A percentile compares a stretch with the other conserved stretches of the same genome.
Conservation (phyloP, 2,797 vertebrate species). For the Buceros bicornis region DNA sequence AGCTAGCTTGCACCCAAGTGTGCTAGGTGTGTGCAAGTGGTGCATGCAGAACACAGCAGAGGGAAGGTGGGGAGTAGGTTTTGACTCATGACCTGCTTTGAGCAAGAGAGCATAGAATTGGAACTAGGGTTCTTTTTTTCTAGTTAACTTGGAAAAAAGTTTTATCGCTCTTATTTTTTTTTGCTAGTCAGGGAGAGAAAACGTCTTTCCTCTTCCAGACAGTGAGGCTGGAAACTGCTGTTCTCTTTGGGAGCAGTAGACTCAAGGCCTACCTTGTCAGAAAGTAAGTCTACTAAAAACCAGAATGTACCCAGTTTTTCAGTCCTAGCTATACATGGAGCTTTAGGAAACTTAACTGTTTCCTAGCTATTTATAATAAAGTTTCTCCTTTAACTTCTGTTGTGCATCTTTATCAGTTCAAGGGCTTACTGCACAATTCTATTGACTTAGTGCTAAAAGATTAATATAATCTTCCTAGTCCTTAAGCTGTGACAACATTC, state of each 20-base stretch:
- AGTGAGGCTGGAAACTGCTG: background rate
- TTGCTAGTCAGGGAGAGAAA: background rate
- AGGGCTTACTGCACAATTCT: background rate
- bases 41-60: background rate
- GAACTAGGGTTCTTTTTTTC: background rate
- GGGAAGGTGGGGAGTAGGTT: background rate
- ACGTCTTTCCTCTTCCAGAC: background rate
- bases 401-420: background rate
- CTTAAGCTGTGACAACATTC: background rate
- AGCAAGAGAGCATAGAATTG: background rate
- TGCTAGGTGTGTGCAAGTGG: rapidly evolving
- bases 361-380: background rate
- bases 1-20: rapidly evolving
- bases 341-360: background rate
- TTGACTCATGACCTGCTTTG: background rate
- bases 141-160: background rate
- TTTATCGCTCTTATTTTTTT: background rate
- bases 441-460: background rate
- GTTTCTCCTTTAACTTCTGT: background rate
- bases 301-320: background rate
- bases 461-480: background rate
- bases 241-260: background rate
- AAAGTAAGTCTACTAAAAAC: background rate
- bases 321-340: background rate
- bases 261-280: background rate